Conservation (phyloP, 1,140 invertebrate species). For the Saccostrea echinata region DNA sequence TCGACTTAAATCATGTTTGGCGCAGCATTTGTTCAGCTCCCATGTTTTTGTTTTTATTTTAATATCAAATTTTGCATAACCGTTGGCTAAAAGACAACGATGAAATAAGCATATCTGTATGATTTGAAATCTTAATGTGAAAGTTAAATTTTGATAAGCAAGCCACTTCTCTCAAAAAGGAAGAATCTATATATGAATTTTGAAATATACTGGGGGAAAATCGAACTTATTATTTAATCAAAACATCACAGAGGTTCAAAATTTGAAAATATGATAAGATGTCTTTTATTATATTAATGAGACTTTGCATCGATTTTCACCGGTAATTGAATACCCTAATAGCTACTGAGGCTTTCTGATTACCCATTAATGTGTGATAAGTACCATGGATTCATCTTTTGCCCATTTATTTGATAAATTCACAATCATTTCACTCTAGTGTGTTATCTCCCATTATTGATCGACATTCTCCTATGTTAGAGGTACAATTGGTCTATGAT, state of each 20-base stretch:
- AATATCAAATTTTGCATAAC: too few species aligned
- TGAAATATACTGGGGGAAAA: background rate
- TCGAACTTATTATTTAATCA: background rate
- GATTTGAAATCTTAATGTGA: background rate
- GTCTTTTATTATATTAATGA: constrained; percentile 10
- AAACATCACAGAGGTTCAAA: background rate
- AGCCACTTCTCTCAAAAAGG: background rate
- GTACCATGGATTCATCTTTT: background rate
- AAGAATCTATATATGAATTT: background rate
- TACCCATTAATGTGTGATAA: constrained; percentile 20
- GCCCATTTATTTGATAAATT: constrained; percentile 20
- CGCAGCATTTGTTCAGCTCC: too few species aligned
- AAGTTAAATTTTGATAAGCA: too few species aligned
- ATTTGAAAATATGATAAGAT: background rate
- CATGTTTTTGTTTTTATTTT: too few species aligned
- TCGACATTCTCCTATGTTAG: background rate
- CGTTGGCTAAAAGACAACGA: background rate
- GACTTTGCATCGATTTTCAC: background rate
- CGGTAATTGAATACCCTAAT: constrained; percentile 3
- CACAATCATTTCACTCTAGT: background rate
- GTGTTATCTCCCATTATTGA: constrained; percentile 20
- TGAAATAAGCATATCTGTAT: background rate
- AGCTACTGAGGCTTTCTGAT: background rate
- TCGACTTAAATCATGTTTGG: too few species aligned
- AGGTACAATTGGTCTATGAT: constrained; percentile 23